Percentiles rank a stretch among this genome's conserved stretches.
Evolutionary conservation across 53 echinoderm and acorn worm species (phyloP).

Genomic region (Echinarachnius parma): DNA sequence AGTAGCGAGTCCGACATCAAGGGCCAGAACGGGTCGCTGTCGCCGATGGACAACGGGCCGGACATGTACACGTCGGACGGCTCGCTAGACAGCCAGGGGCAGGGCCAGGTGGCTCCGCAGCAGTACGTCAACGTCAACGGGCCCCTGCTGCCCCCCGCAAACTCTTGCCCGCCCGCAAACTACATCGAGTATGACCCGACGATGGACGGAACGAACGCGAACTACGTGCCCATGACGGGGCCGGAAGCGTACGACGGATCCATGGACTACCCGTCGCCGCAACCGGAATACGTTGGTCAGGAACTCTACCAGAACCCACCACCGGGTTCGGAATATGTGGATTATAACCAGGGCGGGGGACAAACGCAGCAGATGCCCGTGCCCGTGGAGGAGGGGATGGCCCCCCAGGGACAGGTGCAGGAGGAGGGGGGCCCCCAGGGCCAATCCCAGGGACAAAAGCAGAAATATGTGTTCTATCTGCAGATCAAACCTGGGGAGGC

Average conservation of each 20-base stretch:
- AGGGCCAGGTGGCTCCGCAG: constrained; percentile 33
- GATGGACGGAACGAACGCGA: constrained; percentile 42
- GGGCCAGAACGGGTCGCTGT: constrained; percentile 57
- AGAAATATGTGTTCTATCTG: constrained; percentile 94
- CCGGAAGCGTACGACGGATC: constrained; percentile 72
- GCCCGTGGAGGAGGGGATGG: constrained; percentile 51
- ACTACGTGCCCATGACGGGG: constrained; percentile 60
- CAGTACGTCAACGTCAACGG: constrained; percentile 63
- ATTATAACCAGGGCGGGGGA: constrained; percentile 54
- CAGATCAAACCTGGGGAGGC: constrained; percentile 96
- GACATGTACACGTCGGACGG: constrained; percentile 85
- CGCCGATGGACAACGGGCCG: constrained; percentile 70
- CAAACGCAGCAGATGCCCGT: constrained; percentile 33
- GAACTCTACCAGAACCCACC: constrained; percentile 58
- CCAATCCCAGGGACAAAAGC: constrained; percentile 69
- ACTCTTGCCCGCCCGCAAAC: constrained; percentile 29
- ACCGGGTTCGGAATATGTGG: constrained; percentile 67
- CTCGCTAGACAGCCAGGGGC: constrained; percentile 62
- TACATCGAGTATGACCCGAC: constrained; percentile 61
- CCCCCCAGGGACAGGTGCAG: constrained; percentile 69
- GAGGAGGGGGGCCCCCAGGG: constrained; percentile 65
- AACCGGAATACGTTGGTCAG: constrained; percentile 65
- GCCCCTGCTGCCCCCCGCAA: not conserved
- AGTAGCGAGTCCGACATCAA: constrained; percentile 87
- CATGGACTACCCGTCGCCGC: constrained; percentile 57